Conservation (phyloP, 2,797 vertebrate genomes). For the Coregonus suidteri region DNA sequence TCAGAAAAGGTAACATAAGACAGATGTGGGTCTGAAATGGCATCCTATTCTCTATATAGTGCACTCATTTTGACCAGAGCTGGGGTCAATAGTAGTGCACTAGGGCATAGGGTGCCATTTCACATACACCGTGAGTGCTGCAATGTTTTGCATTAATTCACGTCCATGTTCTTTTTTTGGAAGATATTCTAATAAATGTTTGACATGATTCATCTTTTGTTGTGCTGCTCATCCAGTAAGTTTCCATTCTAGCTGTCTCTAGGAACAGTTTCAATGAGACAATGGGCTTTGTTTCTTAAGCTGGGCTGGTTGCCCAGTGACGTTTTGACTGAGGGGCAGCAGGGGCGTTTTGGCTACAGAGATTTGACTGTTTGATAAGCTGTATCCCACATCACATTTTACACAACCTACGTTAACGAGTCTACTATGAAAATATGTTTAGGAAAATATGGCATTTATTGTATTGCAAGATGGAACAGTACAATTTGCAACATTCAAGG, state of each 20-base stretch:
- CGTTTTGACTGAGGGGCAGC: neutral
- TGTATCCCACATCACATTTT: neutral
- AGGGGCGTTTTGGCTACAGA: neutral
- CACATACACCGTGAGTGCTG: neutral
- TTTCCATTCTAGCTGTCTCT: constrained; percentile 44
- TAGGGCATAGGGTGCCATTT: neutral
- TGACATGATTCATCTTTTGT: neutral
- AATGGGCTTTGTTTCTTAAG: constrained; percentile 69
- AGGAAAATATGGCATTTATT: neutral
- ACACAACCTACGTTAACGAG: neutral
- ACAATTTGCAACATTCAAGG: neutral
- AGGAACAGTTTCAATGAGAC: constrained; percentile 53
- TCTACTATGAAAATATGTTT: neutral
- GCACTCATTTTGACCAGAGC: neutral
- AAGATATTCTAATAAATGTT: neutral
- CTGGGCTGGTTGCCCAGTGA: constrained; percentile 66
- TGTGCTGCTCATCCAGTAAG: constrained; percentile 23
- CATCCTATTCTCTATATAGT: neutral
- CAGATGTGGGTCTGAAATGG: neutral
- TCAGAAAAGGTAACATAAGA: neutral
- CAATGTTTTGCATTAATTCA: neutral
- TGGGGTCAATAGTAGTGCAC: neutral
- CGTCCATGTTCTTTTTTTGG: too few relatives aligned
- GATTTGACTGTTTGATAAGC: neutral
- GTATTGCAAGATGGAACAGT: neutral